phyloP scores from a whole-genome alignment of 2,113 vertebrate species.

The Anthoscopus minutus region DNA sequence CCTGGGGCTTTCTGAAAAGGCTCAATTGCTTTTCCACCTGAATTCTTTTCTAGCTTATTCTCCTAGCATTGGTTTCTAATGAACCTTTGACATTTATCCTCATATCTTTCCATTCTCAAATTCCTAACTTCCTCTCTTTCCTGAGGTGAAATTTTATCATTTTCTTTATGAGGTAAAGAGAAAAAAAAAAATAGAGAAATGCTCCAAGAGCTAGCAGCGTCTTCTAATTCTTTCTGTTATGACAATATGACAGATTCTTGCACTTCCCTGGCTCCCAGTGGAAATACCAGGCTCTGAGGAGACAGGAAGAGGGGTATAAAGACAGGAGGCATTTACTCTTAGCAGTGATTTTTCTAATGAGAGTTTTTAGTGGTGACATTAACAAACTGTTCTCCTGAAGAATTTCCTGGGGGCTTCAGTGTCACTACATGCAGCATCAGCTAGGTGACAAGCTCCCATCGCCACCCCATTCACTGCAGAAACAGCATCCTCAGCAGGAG shows the following conservation, averaged over 20 bases:
- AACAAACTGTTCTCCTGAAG: constrained; percentile 27
- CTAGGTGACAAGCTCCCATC: not conserved
- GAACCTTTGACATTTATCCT: constrained; percentile 13
- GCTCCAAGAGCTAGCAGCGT: constrained; percentile 11
- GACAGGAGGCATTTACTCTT: constrained; percentile 54
- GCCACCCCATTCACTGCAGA: not conserved
- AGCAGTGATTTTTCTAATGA: constrained; percentile 35
- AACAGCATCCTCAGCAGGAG: not conserved
- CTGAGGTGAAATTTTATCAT: constrained; percentile 15
- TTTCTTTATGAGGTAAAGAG: not conserved
- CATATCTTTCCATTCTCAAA: not conserved
- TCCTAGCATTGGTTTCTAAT: not conserved
- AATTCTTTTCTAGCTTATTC: not conserved
- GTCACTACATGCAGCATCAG: constrained; percentile 8
- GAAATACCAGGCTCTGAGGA: constrained; percentile 23
- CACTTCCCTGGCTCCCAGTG: constrained; percentile 23
- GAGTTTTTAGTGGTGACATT: constrained; percentile 34
- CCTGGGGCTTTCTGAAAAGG: constrained; percentile 18
- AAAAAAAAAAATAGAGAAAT: not conserved
- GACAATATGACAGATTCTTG: constrained; percentile 58
- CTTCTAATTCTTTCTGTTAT: constrained; percentile 70
- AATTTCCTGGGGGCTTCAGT: constrained; percentile 37
- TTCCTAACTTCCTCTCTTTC: not conserved
- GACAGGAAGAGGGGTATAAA: constrained; percentile 3
- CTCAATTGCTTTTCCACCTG: not conserved